Evolutionary conservation across 1,140 invertebrate genomes (phyloP).

Genomic region (Apis mellifera): Amel_HAv3.1 CM009938.2:271001-271500

Average conservation of each 20-base stretch:
- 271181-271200: background rate
- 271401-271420: slow-evolving; percentile 46
- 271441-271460: slow-evolving; percentile 68
- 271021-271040: too few relatives aligned
- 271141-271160: too few relatives aligned
- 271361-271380: background rate
- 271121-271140: too few relatives aligned
- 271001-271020: too few relatives aligned
- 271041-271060: too few relatives aligned
- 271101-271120: too few relatives aligned
- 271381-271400: background rate
- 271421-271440: slow-evolving; percentile 53
- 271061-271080: too few relatives aligned
- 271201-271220: slow-evolving; percentile 28
- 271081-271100: too few relatives aligned
- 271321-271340: slow-evolving; percentile 48
- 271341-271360: background rate
- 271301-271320: slow-evolving; percentile 54
- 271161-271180: background rate
- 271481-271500: slow-evolving; percentile 50
- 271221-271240: slow-evolving; percentile 18
- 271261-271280: slow-evolving; percentile 48
- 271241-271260: slow-evolving; percentile 49
- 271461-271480: slow-evolving; percentile 54
- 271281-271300: slow-evolving; percentile 54